phyloP scores from a whole-genome alignment of 2,888 invertebrate genomes.

The Eurytoma californica region DNA sequence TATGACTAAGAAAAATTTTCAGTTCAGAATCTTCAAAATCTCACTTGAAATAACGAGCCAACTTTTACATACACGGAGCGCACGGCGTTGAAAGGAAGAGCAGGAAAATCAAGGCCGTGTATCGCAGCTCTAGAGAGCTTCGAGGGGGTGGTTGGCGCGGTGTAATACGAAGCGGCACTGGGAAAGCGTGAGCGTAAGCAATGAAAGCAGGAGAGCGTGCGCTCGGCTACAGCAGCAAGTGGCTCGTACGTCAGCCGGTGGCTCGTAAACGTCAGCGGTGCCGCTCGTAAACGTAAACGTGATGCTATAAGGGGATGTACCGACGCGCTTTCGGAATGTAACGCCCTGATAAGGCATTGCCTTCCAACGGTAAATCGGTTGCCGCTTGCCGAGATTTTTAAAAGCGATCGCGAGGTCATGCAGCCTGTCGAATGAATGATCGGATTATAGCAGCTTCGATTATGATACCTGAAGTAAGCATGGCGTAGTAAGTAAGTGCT shows the following conservation, averaged over 20 bases:
- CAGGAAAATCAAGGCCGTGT: slow-evolving; percentile 66
- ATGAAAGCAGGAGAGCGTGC: slow-evolving; percentile 70
- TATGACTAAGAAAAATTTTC: too few species aligned
- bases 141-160: background rate
- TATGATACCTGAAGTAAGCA: background rate
- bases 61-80: background rate
- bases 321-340: slow-evolving; percentile 31
- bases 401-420: background rate
- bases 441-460: background rate
- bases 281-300: slow-evolving; percentile 76
- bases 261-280: slow-evolving; percentile 76
- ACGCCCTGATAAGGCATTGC: slow-evolving; percentile 18
- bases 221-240: slow-evolving; percentile 68
- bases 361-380: background rate
- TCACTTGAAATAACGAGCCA: too few species aligned
- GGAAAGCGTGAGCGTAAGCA: slow-evolving; percentile 59
- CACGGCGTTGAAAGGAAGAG: slow-evolving; percentile 53
- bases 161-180: background rate
- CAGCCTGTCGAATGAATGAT: background rate
- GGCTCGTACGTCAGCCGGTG: slow-evolving; percentile 76
- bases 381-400: background rate
- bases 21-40: too few species aligned
- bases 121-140: slow-evolving; percentile 45
- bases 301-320: slow-evolving; percentile 74
- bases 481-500: too few species aligned